Conservation (phyloP, 2,888 invertebrate species). For the Heliconius erato region DNA sequence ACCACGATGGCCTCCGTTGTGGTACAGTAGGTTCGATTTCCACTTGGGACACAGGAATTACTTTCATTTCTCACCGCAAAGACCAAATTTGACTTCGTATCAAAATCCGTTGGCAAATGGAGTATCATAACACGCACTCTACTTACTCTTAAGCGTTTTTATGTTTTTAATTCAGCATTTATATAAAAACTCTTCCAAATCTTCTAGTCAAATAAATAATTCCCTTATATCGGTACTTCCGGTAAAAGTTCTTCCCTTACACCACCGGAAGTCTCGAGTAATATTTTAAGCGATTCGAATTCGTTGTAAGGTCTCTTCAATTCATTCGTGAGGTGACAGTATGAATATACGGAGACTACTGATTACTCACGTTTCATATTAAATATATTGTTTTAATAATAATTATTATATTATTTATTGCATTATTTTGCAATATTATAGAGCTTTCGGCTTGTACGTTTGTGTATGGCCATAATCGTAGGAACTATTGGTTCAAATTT, state of each 20-base stretch:
- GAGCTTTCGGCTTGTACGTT: too few relatives aligned
- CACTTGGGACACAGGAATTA: background rate
- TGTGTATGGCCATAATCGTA: too few relatives aligned
- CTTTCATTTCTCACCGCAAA: too few relatives aligned
- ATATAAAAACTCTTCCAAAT: background rate
- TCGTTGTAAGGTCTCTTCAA: conserved; percentile 61
- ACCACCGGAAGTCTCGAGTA: conserved; percentile 58
- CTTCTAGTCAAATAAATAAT: background rate
- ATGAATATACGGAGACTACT: conserved; percentile 26
- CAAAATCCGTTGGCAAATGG: too few relatives aligned
- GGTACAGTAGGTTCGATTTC: background rate
- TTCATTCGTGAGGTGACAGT: conserved; percentile 51
- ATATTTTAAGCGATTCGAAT: conserved; percentile 78
- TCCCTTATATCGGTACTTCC: background rate
- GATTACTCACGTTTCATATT: conserved; percentile 17
- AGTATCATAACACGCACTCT: too few relatives aligned
- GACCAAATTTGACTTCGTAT: too few relatives aligned
- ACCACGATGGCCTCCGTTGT: too few relatives aligned
- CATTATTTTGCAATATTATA: too few relatives aligned
- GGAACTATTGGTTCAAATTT: too few relatives aligned
- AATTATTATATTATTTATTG: background rate
- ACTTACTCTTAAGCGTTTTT: too few relatives aligned
- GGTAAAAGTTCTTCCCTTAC: conserved; percentile 44
- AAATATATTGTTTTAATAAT: background rate
- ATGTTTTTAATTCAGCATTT: too few relatives aligned